Evolutionary conservation across 2,888 invertebrate genomes (phyloP).

Genomic region (Limnephilus lunatus): DNA sequence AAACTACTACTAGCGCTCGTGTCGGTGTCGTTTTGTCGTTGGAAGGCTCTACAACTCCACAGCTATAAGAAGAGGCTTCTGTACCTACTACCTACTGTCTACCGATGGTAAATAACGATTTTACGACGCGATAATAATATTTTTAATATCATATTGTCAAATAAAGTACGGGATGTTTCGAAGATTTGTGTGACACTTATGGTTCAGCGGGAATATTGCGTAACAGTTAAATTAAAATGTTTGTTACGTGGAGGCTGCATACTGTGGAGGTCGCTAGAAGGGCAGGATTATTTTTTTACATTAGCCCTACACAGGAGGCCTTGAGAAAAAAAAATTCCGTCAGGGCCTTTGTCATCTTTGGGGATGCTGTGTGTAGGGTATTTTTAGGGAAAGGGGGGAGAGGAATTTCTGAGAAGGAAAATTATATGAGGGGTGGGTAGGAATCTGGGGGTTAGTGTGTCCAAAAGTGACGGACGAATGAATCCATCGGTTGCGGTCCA

Average conservation of each 20-base stretch:
- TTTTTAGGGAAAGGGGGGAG: no score
- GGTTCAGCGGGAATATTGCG: neutral
- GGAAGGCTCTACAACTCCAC: neutral
- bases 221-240: slow-evolving; percentile 2
- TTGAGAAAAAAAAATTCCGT: no score
- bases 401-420: no score
- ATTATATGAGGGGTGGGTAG: no score
- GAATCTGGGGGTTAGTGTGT: no score
- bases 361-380: no score
- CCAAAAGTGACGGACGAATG: no score
- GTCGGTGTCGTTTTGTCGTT: neutral
- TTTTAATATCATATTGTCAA: slow-evolving; percentile 56
- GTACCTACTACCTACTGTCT: neutral
- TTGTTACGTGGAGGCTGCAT: neutral
- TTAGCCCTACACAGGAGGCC: no score
- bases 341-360: no score
- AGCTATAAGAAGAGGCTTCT: neutral
- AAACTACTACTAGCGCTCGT: slow-evolving; percentile 41
- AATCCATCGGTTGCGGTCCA: no score
- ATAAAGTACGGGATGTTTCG: slow-evolving; percentile 54
- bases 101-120: slow-evolving; percentile 50
- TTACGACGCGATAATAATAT: slow-evolving; percentile 42
- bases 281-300: no score
- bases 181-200: slow-evolving; percentile 17
- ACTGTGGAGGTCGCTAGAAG: neutral